Evolutionary conservation across 2,113 vertebrate species (phyloP), one percentile per base, ranked within the genome.

Genomic region (chimpanzee (Pan troglodytes)): DNA sequence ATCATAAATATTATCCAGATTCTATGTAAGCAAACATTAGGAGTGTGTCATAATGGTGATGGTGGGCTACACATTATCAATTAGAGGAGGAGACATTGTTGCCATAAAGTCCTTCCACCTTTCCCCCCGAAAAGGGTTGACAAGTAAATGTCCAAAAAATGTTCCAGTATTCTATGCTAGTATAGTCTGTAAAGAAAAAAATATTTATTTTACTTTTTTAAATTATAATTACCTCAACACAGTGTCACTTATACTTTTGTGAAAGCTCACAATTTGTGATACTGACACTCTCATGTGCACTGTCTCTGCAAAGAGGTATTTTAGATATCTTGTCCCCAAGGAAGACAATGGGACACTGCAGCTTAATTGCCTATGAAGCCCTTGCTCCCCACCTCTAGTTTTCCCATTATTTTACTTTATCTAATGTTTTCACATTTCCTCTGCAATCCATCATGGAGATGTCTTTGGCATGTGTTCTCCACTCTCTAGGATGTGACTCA

Each of bases 401-500:
- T 64, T 87, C 72, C 38, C 12, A 72, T 35, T 90, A 68, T 88
- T 85, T 23, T 40, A 40, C 70, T 96, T 84, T 92, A 87, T 78
- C 55, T 73, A 38, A 2, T 59, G 32, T 50, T n/a, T 92, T 79
- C 25, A 92, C 25, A 87, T 84, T 95, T 96, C 72, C 90, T 87
- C 68, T 79, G 48, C 70, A 94, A 38, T 78, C 40, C 22, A 55
- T 72, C 78, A 40, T 68, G 61, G 84, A 94, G 64, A 38, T 81
- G 27, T 91, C 75, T 73, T 76, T 87, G 40, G 22, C 89, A 27
- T 84, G 83, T 95, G 70, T 85, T 88, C 80, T 64, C 23, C 9
- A 81, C 57, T 97, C 40, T 82, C 38, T 75, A 95, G 96, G 96
- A 94, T 94, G 23, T 97, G 97, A 97, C 50, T 97, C 94, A 97